Evolutionary conservation across 1,140 invertebrate species (phyloP).

Genomic region (Zaprionus vittiger): DNA sequence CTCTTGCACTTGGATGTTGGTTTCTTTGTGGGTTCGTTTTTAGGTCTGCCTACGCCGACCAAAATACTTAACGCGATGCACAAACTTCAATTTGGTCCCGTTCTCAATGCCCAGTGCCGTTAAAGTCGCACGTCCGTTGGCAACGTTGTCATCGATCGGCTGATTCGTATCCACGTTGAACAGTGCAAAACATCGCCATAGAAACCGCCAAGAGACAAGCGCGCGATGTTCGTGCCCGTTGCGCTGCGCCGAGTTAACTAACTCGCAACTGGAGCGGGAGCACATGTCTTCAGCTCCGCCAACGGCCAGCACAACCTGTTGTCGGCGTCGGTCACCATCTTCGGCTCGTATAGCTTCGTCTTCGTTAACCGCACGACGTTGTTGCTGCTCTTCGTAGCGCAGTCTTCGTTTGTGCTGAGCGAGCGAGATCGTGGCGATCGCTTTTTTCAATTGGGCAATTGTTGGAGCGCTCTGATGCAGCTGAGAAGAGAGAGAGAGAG

Average conservation of each 20-base stretch:
- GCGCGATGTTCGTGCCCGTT: constrained; percentile 79
- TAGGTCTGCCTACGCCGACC: constrained; percentile 64
- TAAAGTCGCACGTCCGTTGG: constrained; percentile 85
- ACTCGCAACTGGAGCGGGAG: constrained; percentile 71
- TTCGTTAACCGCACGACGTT: constrained; percentile 57
- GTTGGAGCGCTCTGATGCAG: constrained; percentile 72
- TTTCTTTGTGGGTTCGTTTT: constrained; percentile 6
- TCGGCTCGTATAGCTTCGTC: constrained; percentile 12
- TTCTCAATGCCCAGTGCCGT: constrained; percentile 87
- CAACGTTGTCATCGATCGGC: constrained; percentile 66
- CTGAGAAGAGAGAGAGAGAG: constrained; percentile 32
- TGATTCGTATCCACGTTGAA: constrained; percentile 81
- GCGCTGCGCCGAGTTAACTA: constrained; percentile 74
- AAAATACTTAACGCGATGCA: constrained; percentile 85
- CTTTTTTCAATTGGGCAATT: constrained; percentile 74
- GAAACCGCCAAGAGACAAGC: constrained; percentile 88
- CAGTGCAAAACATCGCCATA: constrained; percentile 88
- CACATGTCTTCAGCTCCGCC: constrained; percentile 35
- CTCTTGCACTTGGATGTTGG: background rate
- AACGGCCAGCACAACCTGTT: constrained; percentile 51
- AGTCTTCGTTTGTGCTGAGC: constrained; percentile 68
- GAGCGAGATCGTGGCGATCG: constrained; percentile 65
- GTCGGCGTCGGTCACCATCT: constrained; percentile 19
- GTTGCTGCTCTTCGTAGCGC: constrained; percentile 51
- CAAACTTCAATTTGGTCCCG: constrained; percentile 87